These are phyloP conservation scores for Sebastes iracundus DNA, from an alignment of 2,797 vertebrate species.

Conservation along the genomic window DNA sequence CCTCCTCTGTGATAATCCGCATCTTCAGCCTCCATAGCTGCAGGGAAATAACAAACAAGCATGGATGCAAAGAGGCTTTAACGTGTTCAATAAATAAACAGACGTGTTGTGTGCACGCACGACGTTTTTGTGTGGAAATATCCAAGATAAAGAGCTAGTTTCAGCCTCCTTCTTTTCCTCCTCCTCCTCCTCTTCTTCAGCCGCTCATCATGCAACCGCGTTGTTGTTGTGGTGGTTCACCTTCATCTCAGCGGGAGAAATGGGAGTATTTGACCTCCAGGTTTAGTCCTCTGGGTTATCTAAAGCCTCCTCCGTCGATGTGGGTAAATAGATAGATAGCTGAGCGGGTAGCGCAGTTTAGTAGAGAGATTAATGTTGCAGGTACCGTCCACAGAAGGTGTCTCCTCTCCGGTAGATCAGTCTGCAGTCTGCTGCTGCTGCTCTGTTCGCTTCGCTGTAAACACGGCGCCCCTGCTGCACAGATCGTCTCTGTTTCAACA, in stretches of 20 bases:
- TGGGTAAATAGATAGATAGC: background rate
- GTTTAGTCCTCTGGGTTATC: background rate
- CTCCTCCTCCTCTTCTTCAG: conserved; percentile 65
- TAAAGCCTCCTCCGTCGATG: conserved; percentile 20
- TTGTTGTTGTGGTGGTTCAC: conserved; percentile 65
- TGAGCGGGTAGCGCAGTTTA: background rate
- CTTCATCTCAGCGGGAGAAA: conserved; percentile 20
- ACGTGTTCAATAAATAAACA: conserved; percentile 39
- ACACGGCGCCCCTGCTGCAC: conserved; percentile 77
- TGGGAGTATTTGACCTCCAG: background rate
- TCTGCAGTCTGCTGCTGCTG: conserved; percentile 63
- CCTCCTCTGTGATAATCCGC: too few species aligned
- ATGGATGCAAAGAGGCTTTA: conserved; percentile 5
- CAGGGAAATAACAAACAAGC: too few species aligned
- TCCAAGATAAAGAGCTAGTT: conserved; percentile 68
- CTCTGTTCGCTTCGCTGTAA: conserved; percentile 73
- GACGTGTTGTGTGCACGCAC: conserved; percentile 33
- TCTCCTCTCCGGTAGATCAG: conserved; percentile 32
- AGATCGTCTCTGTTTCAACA: conserved; percentile 61
- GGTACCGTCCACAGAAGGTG: conserved; percentile 47
- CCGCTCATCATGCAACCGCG: conserved; percentile 69
- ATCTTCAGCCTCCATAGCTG: too few species aligned
- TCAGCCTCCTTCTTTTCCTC: conserved; percentile 55
- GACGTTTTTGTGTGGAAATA: conserved; percentile 72
- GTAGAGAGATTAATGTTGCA: conserved; percentile 53